Evolutionary conservation across 2,797 vertebrate genomes (phyloP), one percentile per base, ranked within the genome.

Genomic region (Helostoma temminkii): DNA sequence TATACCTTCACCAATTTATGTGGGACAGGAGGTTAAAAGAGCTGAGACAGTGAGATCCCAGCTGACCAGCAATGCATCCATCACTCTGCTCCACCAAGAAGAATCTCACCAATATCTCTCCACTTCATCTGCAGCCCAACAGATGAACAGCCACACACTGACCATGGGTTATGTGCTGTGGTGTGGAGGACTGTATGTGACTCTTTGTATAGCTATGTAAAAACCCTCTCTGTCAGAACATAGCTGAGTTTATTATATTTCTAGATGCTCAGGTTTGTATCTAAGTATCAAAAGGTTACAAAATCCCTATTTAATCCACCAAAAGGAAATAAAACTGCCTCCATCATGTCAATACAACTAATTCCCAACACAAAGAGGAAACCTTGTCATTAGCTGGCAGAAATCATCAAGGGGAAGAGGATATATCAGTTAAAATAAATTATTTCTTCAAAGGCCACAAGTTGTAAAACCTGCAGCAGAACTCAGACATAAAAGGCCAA

Each of bases 41-140:
- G 30, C 30, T 32, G n/a, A 77, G 48, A 34, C 41, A 18, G 36
- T 26, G 47, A 43, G 67, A 70, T 46, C 42, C 67, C 43, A 32
- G 46, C 22, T n/a, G 42, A 78, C 45, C n/a, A 25, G 47, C 57
- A 39, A 60, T 25, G 54, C 52, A 68, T 65, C 54, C 9, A 30
- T 30, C 28, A 30, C 11, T 30, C 59, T 47, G 34, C 18, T 34
- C 19, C 7, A 7, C 34, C 14, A 15, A 32, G 22, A 32, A 49
- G 25, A 26, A 34, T 12, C 19, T 30, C 28, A 30, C 5, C 28
- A 30, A 5, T 30, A 30, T 30, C 28, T 30, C 28, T 8, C 28
- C 28, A 30, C 28, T 30, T 30, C 2, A 3, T 30, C 28, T 30
- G 28, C 28, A 30, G 28, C 28, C 28, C 28, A 24, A 25, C 39